A percentile compares a stretch with the other conserved stretches of the same genome.
Evolutionary conservation across 2,113 vertebrate species (phyloP).

Genomic region (Anarhynchus alexandrinus): DNA sequence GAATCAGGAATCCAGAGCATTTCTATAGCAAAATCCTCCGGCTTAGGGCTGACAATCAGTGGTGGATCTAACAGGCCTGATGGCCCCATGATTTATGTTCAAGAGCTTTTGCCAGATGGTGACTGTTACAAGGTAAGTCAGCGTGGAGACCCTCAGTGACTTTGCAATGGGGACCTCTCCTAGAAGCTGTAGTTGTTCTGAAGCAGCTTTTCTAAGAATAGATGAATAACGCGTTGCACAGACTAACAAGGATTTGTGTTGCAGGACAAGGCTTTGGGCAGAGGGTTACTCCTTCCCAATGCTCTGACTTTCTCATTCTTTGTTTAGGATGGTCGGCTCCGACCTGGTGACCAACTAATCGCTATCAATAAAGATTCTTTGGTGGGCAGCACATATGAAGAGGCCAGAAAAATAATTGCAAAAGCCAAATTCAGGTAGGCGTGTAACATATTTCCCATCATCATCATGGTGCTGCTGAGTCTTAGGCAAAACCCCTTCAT

Average conservation of each 20-base stretch:
- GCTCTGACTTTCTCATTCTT: background rate
- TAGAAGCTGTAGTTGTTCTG: background rate
- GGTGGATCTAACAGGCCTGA: conserved; percentile 86
- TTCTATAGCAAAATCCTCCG: conserved; percentile 76
- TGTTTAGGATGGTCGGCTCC: conserved; percentile 84
- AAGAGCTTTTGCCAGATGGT: conserved; percentile 85
- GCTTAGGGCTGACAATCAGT: conserved; percentile 80
- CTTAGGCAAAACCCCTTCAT: background rate
- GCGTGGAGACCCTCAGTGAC: background rate
- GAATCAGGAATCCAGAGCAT: conserved; percentile 88
- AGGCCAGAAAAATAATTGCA: conserved; percentile 84
- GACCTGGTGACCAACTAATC: conserved; percentile 87
- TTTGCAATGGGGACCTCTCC: background rate
- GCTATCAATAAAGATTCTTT: conserved; percentile 90
- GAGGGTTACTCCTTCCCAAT: background rate
- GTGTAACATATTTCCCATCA: background rate
- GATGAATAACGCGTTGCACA: background rate
- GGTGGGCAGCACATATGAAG: conserved; percentile 86
- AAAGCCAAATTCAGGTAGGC: conserved; percentile 83
- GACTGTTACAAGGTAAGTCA: conserved; percentile 81
- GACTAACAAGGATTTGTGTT: background rate
- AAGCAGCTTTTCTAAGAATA: background rate
- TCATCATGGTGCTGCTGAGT: background rate
- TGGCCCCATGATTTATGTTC: conserved; percentile 86
- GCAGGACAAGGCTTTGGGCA: background rate